Conservation (phyloP, 1,140 invertebrate species). For the Zaprionus ghesquierei region DNA sequence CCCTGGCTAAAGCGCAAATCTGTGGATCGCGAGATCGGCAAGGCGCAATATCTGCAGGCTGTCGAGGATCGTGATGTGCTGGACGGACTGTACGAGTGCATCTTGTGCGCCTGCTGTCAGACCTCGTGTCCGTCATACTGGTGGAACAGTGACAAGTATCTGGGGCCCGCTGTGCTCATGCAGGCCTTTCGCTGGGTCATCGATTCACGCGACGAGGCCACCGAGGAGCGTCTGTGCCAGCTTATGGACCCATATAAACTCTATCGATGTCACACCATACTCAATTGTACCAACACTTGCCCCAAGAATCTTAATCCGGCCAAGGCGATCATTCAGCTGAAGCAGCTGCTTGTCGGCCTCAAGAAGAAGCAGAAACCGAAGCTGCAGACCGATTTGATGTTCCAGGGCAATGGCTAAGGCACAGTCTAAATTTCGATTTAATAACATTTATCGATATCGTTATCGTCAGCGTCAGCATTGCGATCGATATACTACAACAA, state of each 20-base stretch:
- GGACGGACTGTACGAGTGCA: slow-evolving; percentile 98
- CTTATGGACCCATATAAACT: slow-evolving; percentile 95
- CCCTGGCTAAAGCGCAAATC: slow-evolving; percentile 94
- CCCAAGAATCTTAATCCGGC: slow-evolving; percentile 99
- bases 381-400: slow-evolving; percentile 84
- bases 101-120: slow-evolving; percentile 98
- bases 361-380: slow-evolving; percentile 89
- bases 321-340: slow-evolving; percentile 96
- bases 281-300: slow-evolving; percentile 99
- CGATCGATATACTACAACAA: neutral
- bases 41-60: slow-evolving; percentile 91
- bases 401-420: neutral
- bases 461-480: neutral
- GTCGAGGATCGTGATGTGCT: slow-evolving; percentile 94
- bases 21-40: slow-evolving; percentile 85
- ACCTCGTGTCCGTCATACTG: slow-evolving; percentile 98
- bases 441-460: neutral
- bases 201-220: slow-evolving; percentile 95
- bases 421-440: neutral
- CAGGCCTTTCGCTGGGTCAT: slow-evolving; percentile 98
- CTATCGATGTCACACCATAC: slow-evolving; percentile 96
- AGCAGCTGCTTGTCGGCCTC: slow-evolving; percentile 93
- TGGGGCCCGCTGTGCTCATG: slow-evolving; percentile 97
- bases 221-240: slow-evolving; percentile 90
- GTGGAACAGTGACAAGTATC: slow-evolving; percentile 98